Conservation (phyloP, 30 jellyfish, hydroid and myxozoan genomes). For the Euphysa ruthae region DNA sequence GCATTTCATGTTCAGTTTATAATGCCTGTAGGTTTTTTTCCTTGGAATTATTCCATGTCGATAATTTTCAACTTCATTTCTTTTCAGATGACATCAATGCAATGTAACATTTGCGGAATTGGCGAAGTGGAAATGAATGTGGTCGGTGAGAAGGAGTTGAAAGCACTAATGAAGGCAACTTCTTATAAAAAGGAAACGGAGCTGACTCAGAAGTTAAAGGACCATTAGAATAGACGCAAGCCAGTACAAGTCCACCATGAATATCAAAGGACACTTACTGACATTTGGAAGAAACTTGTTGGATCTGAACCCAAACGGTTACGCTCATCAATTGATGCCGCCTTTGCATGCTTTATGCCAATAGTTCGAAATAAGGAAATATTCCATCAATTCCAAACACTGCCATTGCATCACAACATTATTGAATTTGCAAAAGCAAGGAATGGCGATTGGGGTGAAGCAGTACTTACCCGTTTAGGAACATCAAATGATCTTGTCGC, state of each 20-base stretch:
- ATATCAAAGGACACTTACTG: conserved; percentile 5
- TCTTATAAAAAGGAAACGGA: no score
- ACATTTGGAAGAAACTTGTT: background rate
- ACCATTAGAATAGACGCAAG: no score
- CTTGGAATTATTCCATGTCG: background rate
- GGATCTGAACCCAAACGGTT: conserved; percentile 13
- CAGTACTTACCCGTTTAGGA: conserved; percentile 12
- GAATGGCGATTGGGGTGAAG: conserved; percentile 35
- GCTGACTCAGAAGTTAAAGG: background rate
- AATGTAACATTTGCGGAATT: background rate
- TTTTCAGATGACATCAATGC: background rate
- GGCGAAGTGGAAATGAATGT: background rate
- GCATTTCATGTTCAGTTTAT: no score
- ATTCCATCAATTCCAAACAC: conserved; percentile 15
- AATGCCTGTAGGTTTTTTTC: no score
- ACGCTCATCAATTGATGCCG: conserved; percentile 21
- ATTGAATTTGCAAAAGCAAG: no score
- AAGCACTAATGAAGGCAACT: conserved; percentile 13
- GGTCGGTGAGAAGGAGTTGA: background rate
- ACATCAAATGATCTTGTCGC: conserved; percentile 24
- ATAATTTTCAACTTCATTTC: background rate
- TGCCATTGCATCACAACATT: background rate
- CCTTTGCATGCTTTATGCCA: conserved; percentile 9
- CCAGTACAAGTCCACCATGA: conserved; percentile 21
- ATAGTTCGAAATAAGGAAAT: conserved; percentile 1